phyloP scores from a whole-genome alignment of 2,113 vertebrate species.

The Leptodactylus fuscus region DNA sequence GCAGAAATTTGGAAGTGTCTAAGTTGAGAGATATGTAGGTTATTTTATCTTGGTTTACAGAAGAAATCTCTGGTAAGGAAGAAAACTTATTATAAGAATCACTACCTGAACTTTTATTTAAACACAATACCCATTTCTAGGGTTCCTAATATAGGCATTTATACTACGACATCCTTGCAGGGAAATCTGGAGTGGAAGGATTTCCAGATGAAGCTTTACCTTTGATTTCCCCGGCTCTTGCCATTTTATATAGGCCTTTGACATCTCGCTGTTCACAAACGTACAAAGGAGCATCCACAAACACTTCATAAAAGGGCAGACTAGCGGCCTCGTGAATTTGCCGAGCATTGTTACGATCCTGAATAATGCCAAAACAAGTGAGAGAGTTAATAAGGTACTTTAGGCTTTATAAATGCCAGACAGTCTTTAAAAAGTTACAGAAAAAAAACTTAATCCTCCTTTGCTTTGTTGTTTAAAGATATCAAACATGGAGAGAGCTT shows the following conservation, averaged over 20 bases:
- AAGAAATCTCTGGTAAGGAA: background rate
- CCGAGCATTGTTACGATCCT: conserved; percentile 96
- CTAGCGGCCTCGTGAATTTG: conserved; percentile 92
- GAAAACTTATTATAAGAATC: background rate
- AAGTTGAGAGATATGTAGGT: background rate
- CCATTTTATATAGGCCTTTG: conserved; percentile 97
- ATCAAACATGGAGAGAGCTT: background rate
- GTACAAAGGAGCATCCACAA: conserved; percentile 94
- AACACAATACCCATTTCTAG: background rate
- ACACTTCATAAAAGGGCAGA: conserved; percentile 96
- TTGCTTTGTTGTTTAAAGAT: background rate
- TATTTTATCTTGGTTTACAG: background rate
- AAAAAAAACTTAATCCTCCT: background rate
- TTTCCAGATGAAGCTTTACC: conserved; percentile 72
- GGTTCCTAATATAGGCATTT: background rate
- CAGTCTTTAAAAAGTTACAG: background rate
- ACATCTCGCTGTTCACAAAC: conserved; percentile 97
- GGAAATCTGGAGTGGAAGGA: conserved; percentile 17
- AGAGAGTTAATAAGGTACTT: background rate
- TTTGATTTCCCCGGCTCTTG: conserved; percentile 96
- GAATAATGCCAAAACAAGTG: conserved; percentile 43
- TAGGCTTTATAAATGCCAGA: background rate
- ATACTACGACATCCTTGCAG: background rate
- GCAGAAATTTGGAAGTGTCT: no score
- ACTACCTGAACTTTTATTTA: background rate